phyloP scores from a whole-genome alignment of 2,888 invertebrate genomes.

The Pimpla rufipes region DNA sequence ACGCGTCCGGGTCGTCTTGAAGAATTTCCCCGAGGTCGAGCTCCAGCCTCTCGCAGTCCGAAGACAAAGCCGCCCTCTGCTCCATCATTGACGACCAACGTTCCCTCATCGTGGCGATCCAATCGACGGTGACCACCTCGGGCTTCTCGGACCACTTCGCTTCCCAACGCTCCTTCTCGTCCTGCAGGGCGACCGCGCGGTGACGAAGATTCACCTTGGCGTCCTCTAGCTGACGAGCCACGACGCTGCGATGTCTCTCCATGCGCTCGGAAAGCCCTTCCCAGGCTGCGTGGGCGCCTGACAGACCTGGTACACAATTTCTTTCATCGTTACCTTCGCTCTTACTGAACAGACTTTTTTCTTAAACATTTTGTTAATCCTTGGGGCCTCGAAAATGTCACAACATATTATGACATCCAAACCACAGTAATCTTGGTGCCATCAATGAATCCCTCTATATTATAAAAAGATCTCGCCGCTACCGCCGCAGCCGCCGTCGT shows the following conservation, averaged over 20 bases:
- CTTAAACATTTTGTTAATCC: no score
- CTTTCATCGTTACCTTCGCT: neutral
- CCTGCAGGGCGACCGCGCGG: conserved; percentile 80
- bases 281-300: conserved; percentile 80
- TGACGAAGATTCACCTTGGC: conserved; percentile 83
- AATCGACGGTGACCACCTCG: conserved; percentile 78
- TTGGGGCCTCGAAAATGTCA: no score
- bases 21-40: conserved; percentile 77
- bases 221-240: conserved; percentile 82
- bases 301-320: conserved; percentile 75
- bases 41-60: conserved; percentile 79
- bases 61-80: conserved; percentile 75
- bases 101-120: conserved; percentile 82
- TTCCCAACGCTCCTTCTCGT: conserved; percentile 83
- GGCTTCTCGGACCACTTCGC: conserved; percentile 79
- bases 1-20: conserved; percentile 72
- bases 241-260: conserved; percentile 80
- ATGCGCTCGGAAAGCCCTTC: conserved; percentile 80
- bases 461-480: no score
- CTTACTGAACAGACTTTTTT: neutral
- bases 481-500: no score
- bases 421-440: no score
- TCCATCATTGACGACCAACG: conserved; percentile 79
- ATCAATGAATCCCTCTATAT: no score
- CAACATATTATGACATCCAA: no score